Percentiles rank a stretch among this genome's conserved stretches.
Conservation (phyloP, 2,888 invertebrate species). For the Hemicrepidius hirtus region DNA sequence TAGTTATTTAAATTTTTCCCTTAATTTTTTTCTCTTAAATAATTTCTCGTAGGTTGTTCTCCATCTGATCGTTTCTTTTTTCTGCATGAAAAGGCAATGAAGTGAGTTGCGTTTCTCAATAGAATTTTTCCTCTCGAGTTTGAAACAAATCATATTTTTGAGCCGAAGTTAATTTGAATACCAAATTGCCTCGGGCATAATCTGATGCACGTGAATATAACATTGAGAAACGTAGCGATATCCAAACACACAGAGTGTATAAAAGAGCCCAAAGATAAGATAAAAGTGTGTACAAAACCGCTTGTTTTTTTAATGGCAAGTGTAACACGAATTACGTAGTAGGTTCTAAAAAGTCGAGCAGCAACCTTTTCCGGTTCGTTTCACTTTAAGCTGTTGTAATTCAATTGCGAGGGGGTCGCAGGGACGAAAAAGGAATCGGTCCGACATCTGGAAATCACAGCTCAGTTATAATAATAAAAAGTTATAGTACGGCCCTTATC, state of each 20-base stretch:
- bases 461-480: conserved; percentile 39
- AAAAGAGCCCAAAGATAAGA: conserved; percentile 7
- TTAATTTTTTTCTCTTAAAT: background rate
- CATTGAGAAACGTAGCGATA: conserved; percentile 21
- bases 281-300: conserved; percentile 20
- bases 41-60: conserved; percentile 2
- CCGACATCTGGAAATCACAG: conserved; percentile 40
- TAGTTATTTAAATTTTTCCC: conserved; percentile 12
- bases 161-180: conserved; percentile 39
- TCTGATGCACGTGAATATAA: conserved; percentile 35
- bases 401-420: conserved; percentile 8
- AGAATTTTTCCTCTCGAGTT: conserved; percentile 26
- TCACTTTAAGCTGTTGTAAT: conserved; percentile 28
- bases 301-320: conserved; percentile 14
- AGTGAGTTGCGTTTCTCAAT: background rate
- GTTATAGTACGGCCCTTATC: conserved; percentile 41
- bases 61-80: conserved; percentile 7
- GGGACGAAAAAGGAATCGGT: conserved; percentile 20
- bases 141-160: conserved; percentile 33
- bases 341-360: conserved; percentile 7
- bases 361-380: conserved; percentile 20
- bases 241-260: conserved; percentile 6
- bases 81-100: conserved; percentile 9
- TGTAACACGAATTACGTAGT: conserved; percentile 11
- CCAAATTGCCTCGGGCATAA: conserved; percentile 31